Evolutionary conservation across 2,888 invertebrate genomes (phyloP).

Genomic region (Mythimna pallens): DNA sequence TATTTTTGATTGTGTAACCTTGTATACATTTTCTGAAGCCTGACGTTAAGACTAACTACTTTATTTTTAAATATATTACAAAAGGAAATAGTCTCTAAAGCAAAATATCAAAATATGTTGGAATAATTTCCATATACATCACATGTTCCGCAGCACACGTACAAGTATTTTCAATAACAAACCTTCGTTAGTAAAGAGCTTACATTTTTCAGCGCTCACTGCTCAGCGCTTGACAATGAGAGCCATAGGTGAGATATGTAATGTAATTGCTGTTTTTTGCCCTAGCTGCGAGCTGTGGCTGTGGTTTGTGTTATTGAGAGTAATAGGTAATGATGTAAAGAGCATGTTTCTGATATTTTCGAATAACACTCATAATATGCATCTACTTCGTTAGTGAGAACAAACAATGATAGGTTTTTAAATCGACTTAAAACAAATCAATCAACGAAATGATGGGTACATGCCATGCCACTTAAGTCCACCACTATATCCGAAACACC

Average conservation of each 20-base stretch:
- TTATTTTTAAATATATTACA: too few relatives aligned
- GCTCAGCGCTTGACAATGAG: slow-evolving; percentile 9
- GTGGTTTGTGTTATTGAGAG: not conserved
- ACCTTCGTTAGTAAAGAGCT: slow-evolving; percentile 23
- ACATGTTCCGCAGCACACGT: not conserved
- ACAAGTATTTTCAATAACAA: slow-evolving; percentile 6
- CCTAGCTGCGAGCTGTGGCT: not conserved
- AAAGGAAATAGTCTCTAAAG: too few relatives aligned
- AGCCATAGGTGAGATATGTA: slow-evolving; percentile 23
- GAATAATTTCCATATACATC: not conserved
- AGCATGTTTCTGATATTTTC: not conserved
- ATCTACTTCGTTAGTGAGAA: not conserved
- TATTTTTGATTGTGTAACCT: too few relatives aligned
- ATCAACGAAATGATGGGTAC: not conserved
- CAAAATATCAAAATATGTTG: not conserved
- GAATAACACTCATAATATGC: not conserved
- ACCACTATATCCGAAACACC: not conserved
- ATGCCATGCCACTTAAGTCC: not conserved
- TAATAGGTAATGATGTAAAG: not conserved
- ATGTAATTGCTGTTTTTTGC: slow-evolving; percentile 28
- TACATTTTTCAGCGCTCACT: not conserved
- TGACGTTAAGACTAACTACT: not conserved
- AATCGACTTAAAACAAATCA: not conserved
- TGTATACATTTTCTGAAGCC: not conserved
- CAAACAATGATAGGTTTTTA: not conserved